Percentiles rank a stretch among this genome's conserved stretches.
Conservation (phyloP, 1,140 invertebrate species). For the Tetranychus urticae region DNA sequence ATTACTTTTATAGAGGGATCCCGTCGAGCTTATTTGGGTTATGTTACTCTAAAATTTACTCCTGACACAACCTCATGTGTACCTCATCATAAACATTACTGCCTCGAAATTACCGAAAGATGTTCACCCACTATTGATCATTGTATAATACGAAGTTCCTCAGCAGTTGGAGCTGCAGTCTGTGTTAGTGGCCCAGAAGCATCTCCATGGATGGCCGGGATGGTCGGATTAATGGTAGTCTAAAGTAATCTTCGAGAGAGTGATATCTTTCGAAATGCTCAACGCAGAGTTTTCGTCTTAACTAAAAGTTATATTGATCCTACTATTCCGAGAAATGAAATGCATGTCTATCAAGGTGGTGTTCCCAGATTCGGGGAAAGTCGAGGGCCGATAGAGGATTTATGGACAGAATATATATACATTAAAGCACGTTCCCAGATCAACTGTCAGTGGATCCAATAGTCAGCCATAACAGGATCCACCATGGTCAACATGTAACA, state of each 20-base stretch:
- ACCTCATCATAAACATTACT: conserved; percentile 91
- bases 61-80: conserved; percentile 77
- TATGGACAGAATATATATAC: no score
- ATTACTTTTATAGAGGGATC: conserved; percentile 89
- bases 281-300: conserved; percentile 90
- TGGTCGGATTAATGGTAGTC: conserved; percentile 88
- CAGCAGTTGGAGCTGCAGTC: conserved; percentile 89
- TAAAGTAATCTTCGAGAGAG: conserved; percentile 90
- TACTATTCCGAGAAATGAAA: neutral
- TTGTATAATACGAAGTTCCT: conserved; percentile 81
- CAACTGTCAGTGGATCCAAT: no score
- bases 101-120: conserved; percentile 84
- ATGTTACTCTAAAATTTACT: conserved; percentile 81
- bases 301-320: conserved; percentile 47
- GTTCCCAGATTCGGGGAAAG: no score
- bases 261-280: conserved; percentile 79
- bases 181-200: conserved; percentile 79
- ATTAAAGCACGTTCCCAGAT: no score
- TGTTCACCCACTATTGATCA: conserved; percentile 86
- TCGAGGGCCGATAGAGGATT: no score
- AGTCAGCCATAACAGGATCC: no score
- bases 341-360: no score
- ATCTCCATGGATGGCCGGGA: conserved; percentile 60
- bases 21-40: conserved; percentile 72
- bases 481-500: no score